Conservation (phyloP, 2,888 invertebrate genomes). For the Brenthis daphne region DNA sequence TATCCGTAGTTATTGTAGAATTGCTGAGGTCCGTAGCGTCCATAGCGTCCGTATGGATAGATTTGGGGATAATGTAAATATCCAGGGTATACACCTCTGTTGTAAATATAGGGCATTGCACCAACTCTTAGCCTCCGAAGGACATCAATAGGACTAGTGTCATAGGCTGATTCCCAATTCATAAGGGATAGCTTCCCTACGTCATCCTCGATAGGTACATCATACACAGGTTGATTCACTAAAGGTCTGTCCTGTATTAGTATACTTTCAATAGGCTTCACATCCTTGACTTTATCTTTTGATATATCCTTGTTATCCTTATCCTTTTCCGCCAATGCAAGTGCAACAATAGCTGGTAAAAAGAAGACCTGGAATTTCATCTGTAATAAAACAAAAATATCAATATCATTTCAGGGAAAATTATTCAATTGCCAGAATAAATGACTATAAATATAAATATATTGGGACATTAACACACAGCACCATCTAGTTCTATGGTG, state of each 20-base stretch:
- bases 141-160: background rate
- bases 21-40: background rate
- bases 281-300: background rate
- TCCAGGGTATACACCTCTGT: constrained; percentile 1
- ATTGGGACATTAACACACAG: too few relatives aligned
- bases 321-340: constrained; percentile 9
- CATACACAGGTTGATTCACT: too few relatives aligned
- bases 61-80: background rate
- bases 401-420: background rate
- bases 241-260: too few relatives aligned
- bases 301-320: background rate
- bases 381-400: constrained; percentile 2
- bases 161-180: constrained; percentile 17
- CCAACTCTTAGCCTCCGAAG: background rate
- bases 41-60: background rate
- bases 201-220: background rate
- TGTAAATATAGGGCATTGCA: background rate
- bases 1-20: constrained; percentile 5
- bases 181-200: constrained; percentile 6
- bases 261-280: background rate
- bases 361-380: constrained; percentile 11
- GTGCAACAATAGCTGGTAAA: background rate
- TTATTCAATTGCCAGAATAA: background rate
- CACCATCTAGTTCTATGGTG: too few relatives aligned
- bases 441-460: too few relatives aligned